Evolutionary conservation across 2,113 vertebrate species (phyloP), one percentile per base, ranked within the genome.

Genomic region (Pluvialis apricaria): DNA sequence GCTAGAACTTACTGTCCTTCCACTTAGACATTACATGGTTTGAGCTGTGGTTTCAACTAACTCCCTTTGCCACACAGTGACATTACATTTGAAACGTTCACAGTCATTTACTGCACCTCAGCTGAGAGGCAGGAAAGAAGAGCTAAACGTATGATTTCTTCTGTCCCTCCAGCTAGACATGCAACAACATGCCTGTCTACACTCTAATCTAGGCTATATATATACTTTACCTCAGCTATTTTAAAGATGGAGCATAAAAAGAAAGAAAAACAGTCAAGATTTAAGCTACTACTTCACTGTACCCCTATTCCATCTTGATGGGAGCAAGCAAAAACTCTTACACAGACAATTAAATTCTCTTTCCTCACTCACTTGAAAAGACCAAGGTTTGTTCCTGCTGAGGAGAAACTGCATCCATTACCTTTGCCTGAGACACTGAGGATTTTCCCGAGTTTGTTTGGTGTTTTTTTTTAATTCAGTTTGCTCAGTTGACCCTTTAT

Each of bases 121-220:
- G 87, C 78, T 58, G 70, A 65, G 57, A 87, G 52, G 81, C 84
- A 89, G 87, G 61, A 94, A 89, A 91, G 54, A 90, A 81, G 65
- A 96, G 66, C 90, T 85, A 90, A 93, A 91, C 11, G 32, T 88
- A 85, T 90, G 84, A 96, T 95, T 96, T 93, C 93, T 94, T 69
- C 84, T 85, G 90, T 92, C 94, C 87, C 93, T 94, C 75, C 90
- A 97, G 96, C 94, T 90, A 95, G 93, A 96, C 84, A 0, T 91
- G 96, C 82, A 94, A 65, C 92, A 90, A 80, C 94, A 93, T 69
- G 94, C 82, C 90, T 93, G 82, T 85, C 95, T 94, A 87, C 78
- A 29, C 84, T 94, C 84, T 89, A 94, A 92, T 87, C 95, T 94
- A 76, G 36, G 91, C 69, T 94, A 82, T 75, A 87, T 77, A 88